Base-by-base conservation (phyloP, 2,113 vertebrate genomes). In the Entomyzon cyanotis region DNA sequence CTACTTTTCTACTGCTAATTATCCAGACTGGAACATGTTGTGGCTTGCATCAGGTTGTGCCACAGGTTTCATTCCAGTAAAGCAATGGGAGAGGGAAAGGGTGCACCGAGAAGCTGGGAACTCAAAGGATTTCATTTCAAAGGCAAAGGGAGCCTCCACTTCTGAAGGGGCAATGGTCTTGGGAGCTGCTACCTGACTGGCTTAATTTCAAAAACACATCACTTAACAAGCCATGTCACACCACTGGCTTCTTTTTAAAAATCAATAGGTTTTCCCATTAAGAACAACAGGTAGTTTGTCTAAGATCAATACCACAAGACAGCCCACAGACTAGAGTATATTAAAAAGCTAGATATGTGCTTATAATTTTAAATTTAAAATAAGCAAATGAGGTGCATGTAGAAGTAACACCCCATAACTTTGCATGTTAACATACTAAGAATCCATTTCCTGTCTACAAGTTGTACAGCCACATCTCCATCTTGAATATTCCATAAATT, bases 31-130 rank as follows among this genome's bases (percentile, higher is more conserved):
- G 62, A 62, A 77, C 67, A 33, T 15, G 74, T 6, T 17, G 31
- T 33, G 79, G 49, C 63, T 88, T 0, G 1, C 0, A 0, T 27
- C 1, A 2, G 21, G 41, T 46, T 46, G 67, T 46, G 79, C 12
- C 58, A 46, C 25, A 64, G 44, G 35, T 55, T 78, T 85, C 7
- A 15, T 47, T 90, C 44, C 41, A 58, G 41, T 13, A 33, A 67
- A 79, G 68, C 46, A 77, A 7, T 7, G 30, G 17, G 31, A 92
- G 23, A 79, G 18, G 8, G 23, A 90, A 92, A 49, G 30, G 8
- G 14, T 59, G 50, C 27, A 74, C 23, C 2, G 7, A 69, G 23
- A 37, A 85, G 33, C 42, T 50, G 37, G 27, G 46, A 93, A 62
- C 41, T 67, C 30, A 24, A 17, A 78, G 16, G 60, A n/a, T 22